These are phyloP conservation scores for Hylia prasina DNA, from an alignment of 2,113 vertebrate genomes.

Conservation along the genomic window DNA sequence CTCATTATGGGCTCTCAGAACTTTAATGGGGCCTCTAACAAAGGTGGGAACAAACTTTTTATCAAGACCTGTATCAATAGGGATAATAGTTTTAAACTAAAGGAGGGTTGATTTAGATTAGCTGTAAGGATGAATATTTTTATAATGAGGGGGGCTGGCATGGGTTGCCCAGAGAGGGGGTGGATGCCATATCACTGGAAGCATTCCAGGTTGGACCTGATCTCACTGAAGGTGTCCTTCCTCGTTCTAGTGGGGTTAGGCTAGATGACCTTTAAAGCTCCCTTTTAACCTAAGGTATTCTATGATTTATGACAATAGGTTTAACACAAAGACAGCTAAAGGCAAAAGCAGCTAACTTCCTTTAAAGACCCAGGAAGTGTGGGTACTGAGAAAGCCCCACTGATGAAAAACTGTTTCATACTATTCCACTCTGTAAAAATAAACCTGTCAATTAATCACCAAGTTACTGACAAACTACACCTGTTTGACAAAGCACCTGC, in stretches of 20 bases:
- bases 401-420: not conserved
- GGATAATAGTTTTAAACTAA: not conserved
- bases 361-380: not conserved
- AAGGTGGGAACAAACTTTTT: not conserved
- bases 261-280: not conserved
- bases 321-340: not conserved
- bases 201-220: not conserved
- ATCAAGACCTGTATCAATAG: not conserved
- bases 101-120: not conserved
- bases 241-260: rapidly evolving
- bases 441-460: not conserved
- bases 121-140: not conserved
- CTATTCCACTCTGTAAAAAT: not conserved
- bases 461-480: not conserved
- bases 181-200: not conserved
- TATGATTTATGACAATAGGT: not conserved
- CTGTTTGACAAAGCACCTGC: not conserved
- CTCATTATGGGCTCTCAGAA: not conserved
- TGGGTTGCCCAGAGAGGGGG: not conserved
- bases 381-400: rapidly evolving
- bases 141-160: not conserved
- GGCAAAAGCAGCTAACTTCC: not conserved
- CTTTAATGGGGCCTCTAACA: not conserved
- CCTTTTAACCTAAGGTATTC: not conserved
- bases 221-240: not conserved